Evolutionary conservation across 2,113 vertebrate genomes (phyloP).

Genomic region (Sapajus apella): DNA sequence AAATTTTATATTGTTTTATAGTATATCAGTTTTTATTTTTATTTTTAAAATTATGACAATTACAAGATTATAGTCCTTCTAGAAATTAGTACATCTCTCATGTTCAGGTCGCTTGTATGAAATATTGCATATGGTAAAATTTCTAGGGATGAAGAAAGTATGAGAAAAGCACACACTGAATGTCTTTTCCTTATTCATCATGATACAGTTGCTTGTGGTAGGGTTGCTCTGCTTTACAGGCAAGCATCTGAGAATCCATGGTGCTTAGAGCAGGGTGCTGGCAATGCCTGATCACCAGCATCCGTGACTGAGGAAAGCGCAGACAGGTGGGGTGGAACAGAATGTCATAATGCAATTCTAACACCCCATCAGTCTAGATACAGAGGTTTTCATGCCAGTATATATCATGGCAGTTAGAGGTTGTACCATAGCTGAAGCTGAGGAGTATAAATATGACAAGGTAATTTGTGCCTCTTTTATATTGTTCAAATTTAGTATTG

Average conservation of each 20-base stretch:
- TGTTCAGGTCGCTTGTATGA: background rate
- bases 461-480: background rate
- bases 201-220: background rate
- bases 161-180: background rate
- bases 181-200: background rate
- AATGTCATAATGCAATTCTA: background rate
- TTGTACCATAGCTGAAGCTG: background rate
- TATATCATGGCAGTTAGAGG: background rate
- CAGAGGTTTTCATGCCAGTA: background rate
- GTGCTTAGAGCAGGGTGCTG: rapidly evolving
- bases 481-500: constrained; percentile 3
- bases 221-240: background rate
- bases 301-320: rapidly evolving
- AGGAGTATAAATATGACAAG: background rate
- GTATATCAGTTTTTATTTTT: constrained; percentile 8
- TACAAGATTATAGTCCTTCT: background rate
- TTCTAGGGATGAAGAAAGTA: background rate
- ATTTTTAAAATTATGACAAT: constrained; percentile 37
- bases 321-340: background rate
- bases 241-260: background rate
- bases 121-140: background rate
- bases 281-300: too few species aligned
- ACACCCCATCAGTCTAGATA: background rate
- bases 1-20: background rate
- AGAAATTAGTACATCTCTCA: background rate